Evolutionary conservation across 2,888 invertebrate genomes (phyloP).

Genomic region (Lasioglossum figueresi): DNA sequence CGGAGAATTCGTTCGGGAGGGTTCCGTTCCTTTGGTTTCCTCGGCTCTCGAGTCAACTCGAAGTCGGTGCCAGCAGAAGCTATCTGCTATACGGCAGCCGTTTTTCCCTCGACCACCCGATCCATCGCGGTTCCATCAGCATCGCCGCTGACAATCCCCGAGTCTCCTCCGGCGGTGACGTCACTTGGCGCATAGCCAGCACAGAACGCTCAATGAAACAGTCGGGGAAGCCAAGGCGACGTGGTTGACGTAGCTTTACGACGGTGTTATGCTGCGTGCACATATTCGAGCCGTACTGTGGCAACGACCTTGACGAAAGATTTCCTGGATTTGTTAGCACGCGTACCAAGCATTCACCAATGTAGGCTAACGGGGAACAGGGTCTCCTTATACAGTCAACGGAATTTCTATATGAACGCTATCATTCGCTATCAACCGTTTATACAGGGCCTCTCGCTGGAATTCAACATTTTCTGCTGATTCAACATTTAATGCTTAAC

Average conservation of each 20-base stretch:
- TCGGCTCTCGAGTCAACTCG: conserved; percentile 10
- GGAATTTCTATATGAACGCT: neutral
- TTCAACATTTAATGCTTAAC: neutral
- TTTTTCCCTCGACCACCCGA: conserved; percentile 40
- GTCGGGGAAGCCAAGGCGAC: conserved; percentile 67
- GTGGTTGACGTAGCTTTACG: conserved; percentile 67
- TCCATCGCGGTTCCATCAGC: conserved; percentile 57
- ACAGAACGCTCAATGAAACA: conserved; percentile 78
- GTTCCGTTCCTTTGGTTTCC: conserved; percentile 30
- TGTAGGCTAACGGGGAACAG: neutral
- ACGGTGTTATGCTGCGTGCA: conserved; percentile 67
- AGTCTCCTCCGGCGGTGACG: conserved; percentile 73
- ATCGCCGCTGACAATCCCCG: conserved; percentile 58
- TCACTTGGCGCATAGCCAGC: conserved; percentile 79
- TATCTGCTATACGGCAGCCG: conserved; percentile 25
- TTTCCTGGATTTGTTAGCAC: conserved; percentile 49
- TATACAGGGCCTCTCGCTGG: neutral
- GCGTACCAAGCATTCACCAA: neutral
- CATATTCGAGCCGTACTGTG: conserved; percentile 56
- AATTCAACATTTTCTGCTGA: neutral
- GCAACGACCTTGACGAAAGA: conserved; percentile 70
- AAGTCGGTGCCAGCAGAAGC: conserved; percentile 26
- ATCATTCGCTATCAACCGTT: neutral
- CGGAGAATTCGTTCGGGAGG: conserved; percentile 24
- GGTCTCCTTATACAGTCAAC: neutral